Base-by-base conservation (phyloP, 2,888 invertebrate species). In the Eretmocerus hayati region DNA sequence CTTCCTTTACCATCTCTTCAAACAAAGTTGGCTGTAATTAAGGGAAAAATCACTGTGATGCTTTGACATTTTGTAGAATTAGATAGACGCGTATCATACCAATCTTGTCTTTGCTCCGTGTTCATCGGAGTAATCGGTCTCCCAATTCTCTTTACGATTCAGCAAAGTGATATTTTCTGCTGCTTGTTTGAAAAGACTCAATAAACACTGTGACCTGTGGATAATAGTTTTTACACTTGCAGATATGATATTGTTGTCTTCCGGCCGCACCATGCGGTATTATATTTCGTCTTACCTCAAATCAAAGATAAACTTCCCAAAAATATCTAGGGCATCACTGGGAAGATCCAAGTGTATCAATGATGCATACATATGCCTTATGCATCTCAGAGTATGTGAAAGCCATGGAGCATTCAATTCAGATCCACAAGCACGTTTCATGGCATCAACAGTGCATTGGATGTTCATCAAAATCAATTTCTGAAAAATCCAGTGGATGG, bases 31-130 rank as follows among this genome's bases (percentile, higher is more conserved):
- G 88, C 78, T 87, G 63, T 33, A 64, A 62, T 40, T 57, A 48
- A 50, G 33, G 21, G 20, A 22, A 32, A 20, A 45, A 39, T 49
- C 42, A 41, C 18, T 11, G 16, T 40, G 37, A 42, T n/a, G n/a
- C n/a, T n/a, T n/a, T n/a, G n/a, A n/a, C n/a, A n/a, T n/a, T n/a
- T n/a, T n/a, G n/a, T n/a, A n/a, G n/a, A n/a, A n/a, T n/a, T n/a
- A n/a, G n/a, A n/a, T 55, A 67, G 74, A 74, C 69, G 87, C 87
- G 71, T 90, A 75, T 61, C 84, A 80, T 1, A 93, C 93, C 11
- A 90, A 85, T 15, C 90, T 90, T 3, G 90, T 90, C 65, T 87
- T 85, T 61, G 87, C 85, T 2, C 90, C 90, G 65, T 87, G 85
- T 61, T 87, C 85, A 57, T 88, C 85, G 61, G 84, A 83, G 64